Evolutionary conservation across 2,888 invertebrate species (phyloP), one percentile per base, ranked within the genome.

Genomic region (Cerastis rubricosa): DNA sequence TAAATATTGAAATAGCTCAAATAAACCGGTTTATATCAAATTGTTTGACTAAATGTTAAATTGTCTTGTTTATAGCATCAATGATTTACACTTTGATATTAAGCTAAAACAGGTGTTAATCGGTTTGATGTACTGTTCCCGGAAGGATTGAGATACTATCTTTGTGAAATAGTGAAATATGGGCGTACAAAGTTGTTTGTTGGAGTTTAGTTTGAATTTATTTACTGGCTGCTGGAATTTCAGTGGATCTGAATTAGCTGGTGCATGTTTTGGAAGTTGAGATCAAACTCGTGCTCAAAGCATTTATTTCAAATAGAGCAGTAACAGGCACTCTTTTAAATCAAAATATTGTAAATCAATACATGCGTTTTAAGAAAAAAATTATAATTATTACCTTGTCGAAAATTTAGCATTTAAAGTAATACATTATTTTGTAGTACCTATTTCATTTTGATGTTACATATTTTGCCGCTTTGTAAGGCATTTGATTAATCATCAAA

Each of bases 71-170:
- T 74, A 69, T 47, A 59, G 80, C 67, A 29, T 64, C 49, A 72
- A 72, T 71, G 66, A 84, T 84, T 84, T 80, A 86, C 49, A 76
- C 54, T 70, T 76, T 71, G 80, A 71, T 73, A 74, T 80, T 80
- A 72, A 74, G 69, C 29, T n/a, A 71, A 22, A 76, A 64, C 74
- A 72, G 76, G 65, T 76, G 86, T 76, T 65, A 86, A 83, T 75
- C 83, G 9, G 40, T 43, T 29, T 74, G 45, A 76, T 76, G 74
- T 67, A 84, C 49, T n/a, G 69, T 61, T 76, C 73, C 65, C 68
- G 47, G 61, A 61, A 84, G 73, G 51, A 22, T 83, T 8, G 3
- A 14, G 22, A n/a, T 35, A n/a, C 45, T 79, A 61, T 57, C 29
- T 64, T 83, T 68, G 57, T 70, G 9, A 69, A 61, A 47, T 67